Base-by-base conservation (phyloP, 1,140 invertebrate species). In the Drosophila yakuba region DNA sequence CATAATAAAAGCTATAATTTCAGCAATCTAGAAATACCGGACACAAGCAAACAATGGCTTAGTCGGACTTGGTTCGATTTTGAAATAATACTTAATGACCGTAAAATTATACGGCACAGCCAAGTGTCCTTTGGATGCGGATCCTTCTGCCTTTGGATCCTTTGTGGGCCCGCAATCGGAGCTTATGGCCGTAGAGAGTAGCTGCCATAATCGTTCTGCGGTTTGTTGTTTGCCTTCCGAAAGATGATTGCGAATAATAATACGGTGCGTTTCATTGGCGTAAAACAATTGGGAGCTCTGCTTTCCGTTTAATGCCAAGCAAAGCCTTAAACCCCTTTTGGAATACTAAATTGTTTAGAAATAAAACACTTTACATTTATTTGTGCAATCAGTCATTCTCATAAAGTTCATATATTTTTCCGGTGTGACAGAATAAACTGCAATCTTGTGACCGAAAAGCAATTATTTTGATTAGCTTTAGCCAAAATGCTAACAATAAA, bases 81-180 rank as follows among this genome's bases (percentile, higher is more conserved):
- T 78, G 55, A 89, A 90, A 89, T 89, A 90, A 89, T 85, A 89
- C 76, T 80, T 90, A 89, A 89, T 89, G 85, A 68, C 84, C 85
- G 85, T 89, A 84, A 89, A 89, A 90, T 89, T 80, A 89, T 89
- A 80, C 82, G 63, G 74, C 78, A 83, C 63, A 52, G 62, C 52
- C 78, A 83, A 89, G 72, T 88, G 67, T 61, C 66, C 52, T 48
- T 76, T 14, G 47, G 60, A 56, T 74, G 63, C 32, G 15, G 38
- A 44, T 74, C 50, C 52, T 51, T 67, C 35, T 68, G 60, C 52
- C 20, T 62, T 17, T 17, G 17, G 17, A 17, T 17, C 17, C 17
- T 17, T 28, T 75, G 57, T 58, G 41, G 50, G 15, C 44, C 38
- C 56, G 12, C 59, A 39, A 59, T 78, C 38, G 54, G 39, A 50